Percentiles rank a stretch among this genome's conserved stretches.
phyloP scores from a whole-genome alignment of 2,113 vertebrate species.

The Eptesicus fuscus region DNA sequence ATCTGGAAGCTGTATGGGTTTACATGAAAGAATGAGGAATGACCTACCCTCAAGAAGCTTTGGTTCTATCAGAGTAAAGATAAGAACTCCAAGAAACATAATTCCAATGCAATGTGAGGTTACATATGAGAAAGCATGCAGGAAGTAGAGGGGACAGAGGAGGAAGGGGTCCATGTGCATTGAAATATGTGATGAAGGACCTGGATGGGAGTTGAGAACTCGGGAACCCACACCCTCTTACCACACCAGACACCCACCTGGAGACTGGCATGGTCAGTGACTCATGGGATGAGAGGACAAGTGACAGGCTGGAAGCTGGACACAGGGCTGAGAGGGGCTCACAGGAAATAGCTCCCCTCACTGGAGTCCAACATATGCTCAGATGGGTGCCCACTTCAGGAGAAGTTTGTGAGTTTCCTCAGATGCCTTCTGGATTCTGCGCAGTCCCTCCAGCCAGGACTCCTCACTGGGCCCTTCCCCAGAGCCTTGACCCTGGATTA shows the following conservation, averaged over 20 bases:
- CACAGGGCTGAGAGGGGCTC: too few species aligned
- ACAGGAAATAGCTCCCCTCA: too few species aligned
- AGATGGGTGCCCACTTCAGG: too few species aligned
- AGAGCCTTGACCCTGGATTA: fast-evolving
- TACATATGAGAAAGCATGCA: neutral
- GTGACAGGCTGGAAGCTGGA: too few species aligned
- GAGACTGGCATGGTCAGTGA: too few species aligned
- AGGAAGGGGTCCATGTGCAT: neutral
- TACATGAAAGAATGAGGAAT: fast-evolving
- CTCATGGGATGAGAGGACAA: too few species aligned
- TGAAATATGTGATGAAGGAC: too few species aligned
- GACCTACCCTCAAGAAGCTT: neutral
- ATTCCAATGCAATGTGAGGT: fast-evolving
- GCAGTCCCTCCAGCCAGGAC: neutral
- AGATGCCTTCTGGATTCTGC: neutral
- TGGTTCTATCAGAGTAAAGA: neutral
- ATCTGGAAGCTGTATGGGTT: neutral
- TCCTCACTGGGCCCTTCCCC: fast-evolving
- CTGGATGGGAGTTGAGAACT: too few species aligned
- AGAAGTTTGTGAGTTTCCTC: too few species aligned
- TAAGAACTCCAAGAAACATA: neutral
- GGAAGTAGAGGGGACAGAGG: neutral
- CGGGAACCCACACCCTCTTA: too few species aligned
- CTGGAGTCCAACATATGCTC: too few species aligned
- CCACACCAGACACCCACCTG: too few species aligned